phyloP scores from a whole-genome alignment of 2,888 invertebrate genomes.

The Dryococelus australis region DNA sequence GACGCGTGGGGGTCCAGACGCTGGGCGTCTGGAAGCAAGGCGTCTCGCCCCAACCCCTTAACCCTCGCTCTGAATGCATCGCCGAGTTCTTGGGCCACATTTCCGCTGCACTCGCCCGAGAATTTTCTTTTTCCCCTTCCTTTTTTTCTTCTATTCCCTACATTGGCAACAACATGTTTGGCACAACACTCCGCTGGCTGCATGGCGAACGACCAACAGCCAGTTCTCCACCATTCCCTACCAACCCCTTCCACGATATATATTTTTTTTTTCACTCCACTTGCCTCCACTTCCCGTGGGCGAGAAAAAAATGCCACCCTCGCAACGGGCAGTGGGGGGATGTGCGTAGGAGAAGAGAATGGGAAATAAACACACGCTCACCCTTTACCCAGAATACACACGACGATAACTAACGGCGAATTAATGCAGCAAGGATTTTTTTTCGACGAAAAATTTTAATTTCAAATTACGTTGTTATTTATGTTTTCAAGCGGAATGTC shows the following conservation, averaged over 20 bases:
- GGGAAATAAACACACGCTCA: background rate
- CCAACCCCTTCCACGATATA: background rate
- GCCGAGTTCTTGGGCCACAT: slow-evolving; percentile 19
- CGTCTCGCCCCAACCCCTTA: background rate
- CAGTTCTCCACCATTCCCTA: background rate
- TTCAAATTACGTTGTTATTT: slow-evolving; percentile 31
- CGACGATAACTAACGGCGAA: slow-evolving; percentile 22
- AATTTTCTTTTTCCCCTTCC: background rate
- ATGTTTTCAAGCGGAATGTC: slow-evolving; percentile 22
- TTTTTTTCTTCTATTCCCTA: background rate
- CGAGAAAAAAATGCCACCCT: background rate
- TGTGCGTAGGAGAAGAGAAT: background rate
- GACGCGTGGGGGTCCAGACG: background rate
- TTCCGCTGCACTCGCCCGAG: slow-evolving; percentile 17
- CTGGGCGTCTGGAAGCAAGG: background rate
- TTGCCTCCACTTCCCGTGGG: background rate
- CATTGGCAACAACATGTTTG: slow-evolving; percentile 24
- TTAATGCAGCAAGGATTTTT: background rate
- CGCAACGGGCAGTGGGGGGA: background rate
- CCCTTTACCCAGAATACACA: slow-evolving; percentile 17
- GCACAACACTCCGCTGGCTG: slow-evolving; percentile 17
- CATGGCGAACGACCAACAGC: background rate
- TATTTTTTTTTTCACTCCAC: background rate
- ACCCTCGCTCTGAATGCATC: background rate
- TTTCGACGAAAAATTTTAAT: slow-evolving; percentile 24